Evolutionary conservation across 23 tunicate species (phyloP).

Genomic region (Botrylloides violaceus): DNA sequence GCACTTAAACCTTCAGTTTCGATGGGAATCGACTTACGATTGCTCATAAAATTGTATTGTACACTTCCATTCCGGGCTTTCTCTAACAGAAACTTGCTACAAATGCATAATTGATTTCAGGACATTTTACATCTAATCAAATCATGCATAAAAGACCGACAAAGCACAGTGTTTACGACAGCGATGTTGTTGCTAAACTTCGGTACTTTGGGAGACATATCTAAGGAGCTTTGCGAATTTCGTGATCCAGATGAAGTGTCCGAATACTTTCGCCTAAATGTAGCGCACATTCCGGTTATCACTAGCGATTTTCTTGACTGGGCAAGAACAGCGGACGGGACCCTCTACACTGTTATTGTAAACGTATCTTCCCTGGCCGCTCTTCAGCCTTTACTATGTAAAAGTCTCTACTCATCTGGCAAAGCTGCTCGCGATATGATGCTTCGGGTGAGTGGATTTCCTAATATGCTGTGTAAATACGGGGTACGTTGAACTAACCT

Average conservation of each 20-base stretch:
- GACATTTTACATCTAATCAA: not conserved
- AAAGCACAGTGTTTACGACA: not conserved
- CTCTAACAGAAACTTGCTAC: too few relatives aligned
- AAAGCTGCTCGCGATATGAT: slow-evolving; percentile 92
- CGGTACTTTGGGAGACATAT: slow-evolving; percentile 48
- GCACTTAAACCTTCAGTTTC: too few relatives aligned
- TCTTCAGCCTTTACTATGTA: slow-evolving; percentile 34
- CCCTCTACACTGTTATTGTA: slow-evolving; percentile 24
- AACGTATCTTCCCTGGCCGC: slow-evolving; percentile 75
- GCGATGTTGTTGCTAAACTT: slow-evolving; percentile 55
- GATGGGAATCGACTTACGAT: too few relatives aligned
- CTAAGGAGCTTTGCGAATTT: slow-evolving; percentile 31
- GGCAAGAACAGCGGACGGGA: slow-evolving; percentile 3
- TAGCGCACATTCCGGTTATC: slow-evolving; percentile 21
- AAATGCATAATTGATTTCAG: too few relatives aligned
- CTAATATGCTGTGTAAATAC: not conserved
- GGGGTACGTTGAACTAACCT: too few relatives aligned
- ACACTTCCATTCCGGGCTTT: too few relatives aligned
- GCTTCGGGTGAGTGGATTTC: slow-evolving; percentile 32
- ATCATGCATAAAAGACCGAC: not conserved
- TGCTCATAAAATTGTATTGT: too few relatives aligned
- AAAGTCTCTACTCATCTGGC: slow-evolving; percentile 42
- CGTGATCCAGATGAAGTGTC: slow-evolving; percentile 14
- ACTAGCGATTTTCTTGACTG: slow-evolving; percentile 36
- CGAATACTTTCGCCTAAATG: slow-evolving; percentile 37